A percentile compares a stretch with the other conserved stretches of the same genome.
phyloP scores from a whole-genome alignment of 2,888 invertebrate species.

The Uropetala carovei region DNA sequence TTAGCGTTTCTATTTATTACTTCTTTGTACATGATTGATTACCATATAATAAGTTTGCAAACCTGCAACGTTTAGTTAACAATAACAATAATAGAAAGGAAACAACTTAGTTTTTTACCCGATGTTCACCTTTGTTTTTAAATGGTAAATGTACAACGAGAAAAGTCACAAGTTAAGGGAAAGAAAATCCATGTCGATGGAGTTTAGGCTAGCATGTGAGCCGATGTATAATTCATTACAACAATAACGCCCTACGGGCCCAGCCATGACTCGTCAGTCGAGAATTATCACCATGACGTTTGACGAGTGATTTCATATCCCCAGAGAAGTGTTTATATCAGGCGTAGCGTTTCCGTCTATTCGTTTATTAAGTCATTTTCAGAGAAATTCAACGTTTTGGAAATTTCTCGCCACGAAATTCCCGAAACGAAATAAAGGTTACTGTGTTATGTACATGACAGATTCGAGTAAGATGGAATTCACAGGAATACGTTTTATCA shows the following conservation, averaged over 20 bases:
- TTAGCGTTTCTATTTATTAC: too few species aligned
- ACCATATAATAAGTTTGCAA: too few species aligned
- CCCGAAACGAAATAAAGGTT: too few species aligned
- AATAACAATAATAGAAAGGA: too few species aligned
- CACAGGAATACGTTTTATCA: too few species aligned
- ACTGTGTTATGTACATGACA: too few species aligned
- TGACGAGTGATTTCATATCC: slow-evolving; percentile 20
- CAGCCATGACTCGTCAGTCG: not conserved
- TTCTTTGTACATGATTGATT: too few species aligned
- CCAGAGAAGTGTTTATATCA: not conserved
- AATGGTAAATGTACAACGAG: not conserved
- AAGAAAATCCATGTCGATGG: slow-evolving; percentile 14
- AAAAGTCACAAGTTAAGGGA: not conserved
- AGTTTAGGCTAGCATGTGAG: not conserved
- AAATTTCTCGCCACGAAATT: too few species aligned
- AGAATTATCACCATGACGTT: slow-evolving; percentile 27
- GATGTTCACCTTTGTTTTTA: too few species aligned
- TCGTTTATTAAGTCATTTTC: slow-evolving; percentile 24
- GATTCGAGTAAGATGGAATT: too few species aligned
- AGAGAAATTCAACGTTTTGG: not conserved
- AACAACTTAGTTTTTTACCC: too few species aligned
- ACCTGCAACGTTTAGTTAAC: too few species aligned
- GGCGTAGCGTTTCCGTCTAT: not conserved
- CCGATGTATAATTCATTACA: not conserved
- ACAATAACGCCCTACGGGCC: not conserved